Evolutionary conservation across 1,140 invertebrate species (phyloP).

Genomic region (Telenomus remus): DNA sequence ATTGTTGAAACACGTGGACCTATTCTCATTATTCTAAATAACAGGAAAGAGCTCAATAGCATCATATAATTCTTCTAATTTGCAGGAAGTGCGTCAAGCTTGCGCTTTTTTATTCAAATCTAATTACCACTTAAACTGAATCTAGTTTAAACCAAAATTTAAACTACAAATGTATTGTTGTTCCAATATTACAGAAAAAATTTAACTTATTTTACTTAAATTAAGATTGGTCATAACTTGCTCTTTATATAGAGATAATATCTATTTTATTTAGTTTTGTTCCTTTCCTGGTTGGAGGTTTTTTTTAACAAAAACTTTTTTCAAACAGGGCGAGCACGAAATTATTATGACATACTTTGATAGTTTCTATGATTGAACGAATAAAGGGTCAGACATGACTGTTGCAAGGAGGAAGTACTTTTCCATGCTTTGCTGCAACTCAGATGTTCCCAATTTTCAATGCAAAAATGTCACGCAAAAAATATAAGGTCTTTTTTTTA

Average conservation of each 20-base stretch:
- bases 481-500: too few relatives aligned
- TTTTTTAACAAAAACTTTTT: conserved; percentile 2
- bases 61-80: conserved; percentile 56
- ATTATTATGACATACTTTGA: conserved; percentile 34
- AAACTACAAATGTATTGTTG: conserved; percentile 2
- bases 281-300: background rate
- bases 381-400: conserved; percentile 43
- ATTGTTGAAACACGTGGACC: conserved; percentile 55
- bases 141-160: background rate
- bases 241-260: too few relatives aligned
- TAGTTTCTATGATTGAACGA: conserved; percentile 44
- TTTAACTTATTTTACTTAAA: too few relatives aligned
- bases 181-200: background rate
- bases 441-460: conserved; percentile 14
- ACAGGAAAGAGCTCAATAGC: conserved; percentile 57
- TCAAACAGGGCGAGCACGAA: background rate
- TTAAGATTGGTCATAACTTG: too few relatives aligned
- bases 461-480: background rate
- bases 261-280: too few relatives aligned
- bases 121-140: conserved; percentile 28
- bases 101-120: conserved; percentile 44
- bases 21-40: conserved; percentile 57
- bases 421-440: conserved; percentile 39
- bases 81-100: conserved; percentile 49
- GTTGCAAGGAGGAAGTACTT: conserved; percentile 41